Conservation (phyloP, 2,797 vertebrate species). For the Spondyliosoma cantharus region DNA sequence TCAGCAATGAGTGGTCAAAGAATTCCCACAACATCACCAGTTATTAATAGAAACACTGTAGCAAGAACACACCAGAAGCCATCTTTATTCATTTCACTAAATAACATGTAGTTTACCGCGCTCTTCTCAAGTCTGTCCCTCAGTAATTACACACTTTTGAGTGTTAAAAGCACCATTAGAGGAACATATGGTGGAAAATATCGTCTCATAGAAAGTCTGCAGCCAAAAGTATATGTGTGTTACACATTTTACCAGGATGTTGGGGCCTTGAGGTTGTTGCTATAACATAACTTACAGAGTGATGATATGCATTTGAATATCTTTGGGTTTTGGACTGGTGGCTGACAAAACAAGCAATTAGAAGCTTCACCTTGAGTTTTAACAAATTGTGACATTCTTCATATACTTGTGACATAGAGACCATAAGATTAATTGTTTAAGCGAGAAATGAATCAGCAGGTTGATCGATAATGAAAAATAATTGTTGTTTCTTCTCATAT, state of each 20-base stretch:
- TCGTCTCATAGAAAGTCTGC: background rate
- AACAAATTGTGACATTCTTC: background rate
- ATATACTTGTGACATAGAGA: background rate
- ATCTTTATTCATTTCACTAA: background rate
- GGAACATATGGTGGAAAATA: constrained; percentile 10
- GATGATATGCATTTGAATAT: background rate
- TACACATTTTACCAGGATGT: background rate
- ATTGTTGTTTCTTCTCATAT: no score
- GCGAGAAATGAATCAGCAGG: background rate
- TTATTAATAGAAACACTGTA: constrained; percentile 65
- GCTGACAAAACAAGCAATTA: background rate
- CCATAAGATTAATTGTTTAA: background rate
- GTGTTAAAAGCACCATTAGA: constrained; percentile 4
- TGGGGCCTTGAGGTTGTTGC: background rate
- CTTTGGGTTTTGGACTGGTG: background rate
- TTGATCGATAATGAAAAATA: background rate
- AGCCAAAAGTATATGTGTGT: background rate
- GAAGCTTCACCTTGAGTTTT: background rate
- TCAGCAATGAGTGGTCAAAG: constrained; percentile 70
- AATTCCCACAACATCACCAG: constrained; percentile 73
- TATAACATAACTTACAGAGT: background rate
- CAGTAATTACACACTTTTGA: constrained; percentile 20
- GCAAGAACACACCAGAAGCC: constrained; percentile 13
- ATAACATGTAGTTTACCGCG: constrained; percentile 5
- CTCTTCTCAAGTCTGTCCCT: constrained; percentile 7